phyloP scores from a whole-genome alignment of 2,797 vertebrate genomes.

The Lagodon rhomboides region DNA sequence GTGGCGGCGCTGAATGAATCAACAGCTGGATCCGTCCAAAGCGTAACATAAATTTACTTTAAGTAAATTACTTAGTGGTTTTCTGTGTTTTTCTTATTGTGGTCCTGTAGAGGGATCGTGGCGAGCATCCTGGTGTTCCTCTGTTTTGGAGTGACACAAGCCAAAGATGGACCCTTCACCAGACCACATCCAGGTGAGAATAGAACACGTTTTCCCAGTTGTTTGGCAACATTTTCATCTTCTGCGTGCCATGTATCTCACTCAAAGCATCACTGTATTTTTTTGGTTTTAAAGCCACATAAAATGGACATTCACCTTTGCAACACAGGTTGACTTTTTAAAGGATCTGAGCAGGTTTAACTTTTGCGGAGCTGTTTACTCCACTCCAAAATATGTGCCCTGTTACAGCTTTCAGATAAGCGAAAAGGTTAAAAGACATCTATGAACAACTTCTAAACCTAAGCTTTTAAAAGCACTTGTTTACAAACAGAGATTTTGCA shows the following conservation, averaged over 20 bases:
- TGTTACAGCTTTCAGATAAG: not conserved
- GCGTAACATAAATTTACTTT: not conserved
- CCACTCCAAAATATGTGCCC: not conserved
- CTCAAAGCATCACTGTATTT: not conserved
- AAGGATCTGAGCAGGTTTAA: not conserved
- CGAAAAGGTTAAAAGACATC: not conserved
- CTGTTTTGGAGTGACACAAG: constrained; percentile 98
- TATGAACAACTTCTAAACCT: not conserved
- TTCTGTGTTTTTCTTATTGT: constrained; percentile 41
- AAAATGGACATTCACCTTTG: not conserved
- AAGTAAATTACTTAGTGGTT: too few relatives aligned
- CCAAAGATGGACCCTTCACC: constrained; percentile 98
- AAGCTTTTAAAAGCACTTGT: not conserved
- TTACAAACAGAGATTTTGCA: constrained; percentile 11
- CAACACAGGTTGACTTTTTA: not conserved
- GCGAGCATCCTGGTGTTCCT: constrained; percentile 98
- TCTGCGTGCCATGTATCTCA: not conserved
- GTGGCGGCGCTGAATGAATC: fast-evolving
- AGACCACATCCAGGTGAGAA: constrained; percentile 97
- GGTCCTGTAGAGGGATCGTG: constrained; percentile 92
- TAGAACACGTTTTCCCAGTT: not conserved
- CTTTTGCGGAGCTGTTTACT: not conserved
- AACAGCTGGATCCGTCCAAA: fast-evolving
- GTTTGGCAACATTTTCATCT: not conserved
- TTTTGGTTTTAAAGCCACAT: not conserved